phyloP scores from a whole-genome alignment of 2,113 vertebrate species.

The Rhinoptilus africanus region DNA sequence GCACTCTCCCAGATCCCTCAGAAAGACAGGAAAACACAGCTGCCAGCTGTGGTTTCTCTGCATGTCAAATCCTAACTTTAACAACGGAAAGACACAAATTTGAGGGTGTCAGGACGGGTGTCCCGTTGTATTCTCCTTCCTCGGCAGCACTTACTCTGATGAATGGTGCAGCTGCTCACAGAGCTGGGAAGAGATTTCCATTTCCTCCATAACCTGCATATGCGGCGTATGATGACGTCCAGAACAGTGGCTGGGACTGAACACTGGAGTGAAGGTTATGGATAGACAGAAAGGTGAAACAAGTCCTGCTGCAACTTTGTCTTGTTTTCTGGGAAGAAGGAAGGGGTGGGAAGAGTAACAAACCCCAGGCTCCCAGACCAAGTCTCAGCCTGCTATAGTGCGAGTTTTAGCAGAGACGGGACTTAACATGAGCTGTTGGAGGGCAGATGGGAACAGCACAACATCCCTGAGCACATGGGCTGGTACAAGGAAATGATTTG shows the following conservation, averaged over 20 bases:
- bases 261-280: fast-evolving
- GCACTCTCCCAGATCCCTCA: neutral
- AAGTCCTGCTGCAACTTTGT: neutral
- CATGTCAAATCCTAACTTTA: neutral
- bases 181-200: neutral
- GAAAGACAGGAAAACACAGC: neutral
- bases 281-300: neutral
- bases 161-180: neutral
- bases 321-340: neutral
- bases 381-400: neutral
- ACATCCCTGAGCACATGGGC: neutral
- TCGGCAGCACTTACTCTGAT: neutral
- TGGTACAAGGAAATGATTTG: neutral
- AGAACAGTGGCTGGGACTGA: neutral
- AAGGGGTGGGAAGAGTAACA: neutral
- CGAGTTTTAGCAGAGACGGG: neutral
- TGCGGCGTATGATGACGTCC: neutral
- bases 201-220: neutral
- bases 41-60: neutral
- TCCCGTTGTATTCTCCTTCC: neutral
- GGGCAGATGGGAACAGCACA: neutral
- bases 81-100: neutral
- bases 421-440: neutral
- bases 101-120: neutral
- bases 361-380: neutral